Conservation (phyloP, 2,113 vertebrate species). For the Seriola aureovittata region DNA sequence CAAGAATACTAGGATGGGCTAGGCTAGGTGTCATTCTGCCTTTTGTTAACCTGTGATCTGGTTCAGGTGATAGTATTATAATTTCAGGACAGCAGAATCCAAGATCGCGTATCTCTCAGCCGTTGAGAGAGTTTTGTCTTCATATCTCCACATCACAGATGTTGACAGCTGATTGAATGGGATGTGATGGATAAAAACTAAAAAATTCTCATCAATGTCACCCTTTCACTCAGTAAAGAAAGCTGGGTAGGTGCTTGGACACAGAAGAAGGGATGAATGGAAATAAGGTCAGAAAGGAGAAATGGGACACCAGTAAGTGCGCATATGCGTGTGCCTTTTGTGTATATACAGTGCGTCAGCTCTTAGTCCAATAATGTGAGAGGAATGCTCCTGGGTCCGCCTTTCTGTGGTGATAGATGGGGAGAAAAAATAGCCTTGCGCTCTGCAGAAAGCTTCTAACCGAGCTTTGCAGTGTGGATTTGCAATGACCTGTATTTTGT, state of each 20-base stretch:
- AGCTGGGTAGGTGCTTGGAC: slow-evolving; percentile 5
- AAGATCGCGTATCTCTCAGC: not conserved
- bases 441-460: slow-evolving; percentile 46
- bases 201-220: not conserved
- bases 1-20: not conserved
- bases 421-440: slow-evolving; percentile 28
- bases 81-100: not conserved
- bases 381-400: slow-evolving; percentile 65
- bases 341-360: slow-evolving; percentile 32
- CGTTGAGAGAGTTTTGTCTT: not conserved
- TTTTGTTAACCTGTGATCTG: slow-evolving; percentile 3
- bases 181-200: not conserved
- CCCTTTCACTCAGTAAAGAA: not conserved
- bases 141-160: not conserved
- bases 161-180: slow-evolving; percentile 1
- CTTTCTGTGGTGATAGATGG: slow-evolving; percentile 33
- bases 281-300: slow-evolving; percentile 50
- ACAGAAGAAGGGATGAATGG: slow-evolving; percentile 13
- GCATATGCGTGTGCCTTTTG: slow-evolving; percentile 24
- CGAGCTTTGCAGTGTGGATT: slow-evolving; percentile 48
- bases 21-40: slow-evolving; percentile 9
- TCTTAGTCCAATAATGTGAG: slow-evolving; percentile 45
- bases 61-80: not conserved
- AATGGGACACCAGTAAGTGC: slow-evolving; percentile 50
- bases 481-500: slow-evolving; percentile 49